These are phyloP conservation scores for Imbricaverruca yamaguchii DNA, from an alignment of 2,888 invertebrate genomes.

Conservation along the genomic window DNA sequence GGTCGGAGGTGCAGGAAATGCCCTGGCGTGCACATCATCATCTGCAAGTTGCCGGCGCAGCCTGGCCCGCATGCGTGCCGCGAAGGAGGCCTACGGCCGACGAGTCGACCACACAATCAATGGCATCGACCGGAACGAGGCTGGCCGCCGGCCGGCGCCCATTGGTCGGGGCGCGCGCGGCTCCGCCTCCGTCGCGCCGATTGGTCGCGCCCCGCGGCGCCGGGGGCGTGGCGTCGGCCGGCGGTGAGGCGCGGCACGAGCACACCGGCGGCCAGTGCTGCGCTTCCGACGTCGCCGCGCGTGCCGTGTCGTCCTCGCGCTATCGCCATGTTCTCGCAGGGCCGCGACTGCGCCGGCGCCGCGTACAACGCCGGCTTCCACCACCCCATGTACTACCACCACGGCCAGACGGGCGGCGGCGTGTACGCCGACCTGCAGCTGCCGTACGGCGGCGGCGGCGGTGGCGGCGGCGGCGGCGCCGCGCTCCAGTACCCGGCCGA, in stretches of 20 bases:
- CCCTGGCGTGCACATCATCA: no score
- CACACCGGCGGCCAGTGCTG: not conserved
- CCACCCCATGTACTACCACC: slow-evolving; percentile 12
- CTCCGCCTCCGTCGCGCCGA: not conserved
- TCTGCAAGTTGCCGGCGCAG: not conserved
- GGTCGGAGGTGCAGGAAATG: no score
- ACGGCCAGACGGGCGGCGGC: not conserved
- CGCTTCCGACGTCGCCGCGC: not conserved
- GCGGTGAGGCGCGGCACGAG: not conserved
- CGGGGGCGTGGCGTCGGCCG: not conserved
- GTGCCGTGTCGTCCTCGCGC: not conserved
- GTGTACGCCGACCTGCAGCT: not conserved
- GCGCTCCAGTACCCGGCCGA: slow-evolving; percentile 3
- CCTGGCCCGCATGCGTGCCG: no score
- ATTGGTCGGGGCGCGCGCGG: no score
- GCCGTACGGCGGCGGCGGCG: not conserved
- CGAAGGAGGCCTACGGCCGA: no score
- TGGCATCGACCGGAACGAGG: not conserved
- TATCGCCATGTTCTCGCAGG: not conserved
- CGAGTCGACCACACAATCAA: not conserved
- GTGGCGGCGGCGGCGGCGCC: not conserved
- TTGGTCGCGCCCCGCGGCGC: not conserved
- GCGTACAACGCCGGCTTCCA: slow-evolving; percentile 11
- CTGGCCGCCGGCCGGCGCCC: no score
- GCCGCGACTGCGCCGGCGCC: not conserved